Base-by-base conservation (phyloP, 2,797 vertebrate genomes). In the Leptatherina wallacei region DNA sequence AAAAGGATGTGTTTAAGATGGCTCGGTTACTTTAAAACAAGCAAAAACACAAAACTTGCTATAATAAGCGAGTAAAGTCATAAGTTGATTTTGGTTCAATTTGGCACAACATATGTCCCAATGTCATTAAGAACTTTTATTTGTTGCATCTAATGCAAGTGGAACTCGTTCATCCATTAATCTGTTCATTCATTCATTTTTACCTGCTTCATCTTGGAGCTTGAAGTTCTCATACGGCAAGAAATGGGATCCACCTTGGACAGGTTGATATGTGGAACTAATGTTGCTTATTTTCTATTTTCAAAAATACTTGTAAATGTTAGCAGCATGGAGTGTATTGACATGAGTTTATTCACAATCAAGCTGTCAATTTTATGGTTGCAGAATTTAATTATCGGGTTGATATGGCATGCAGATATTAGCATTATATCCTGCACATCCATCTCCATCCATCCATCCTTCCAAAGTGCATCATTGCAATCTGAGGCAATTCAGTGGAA, bases 391-490 rank as follows among this genome's bases (percentile, higher is more conserved):
- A 69, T 74, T 33, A 38, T 49, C 1, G 0, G 2, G 62, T 24
- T 9, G 27, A 40, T 36, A 63, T 65, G 16, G 20, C 11, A 57
- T 6, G 35, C 2, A 1, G 52, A 71, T 74, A 13, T 29, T 5
- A 27, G 24, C 62, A 33, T 66, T 35, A 70, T 24, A 69, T 62
- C 70, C 42, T 77, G 60, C 56, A 36, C 16, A 27, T 85, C 59
- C 61, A 32, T 75, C 56, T 61, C 64, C 57, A 65, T 72, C 63
- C 69, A 75, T 33, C 76, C 40, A 63, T 49, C 76, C 40, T 58
- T 42, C 44, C 47, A 78, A 42, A 71, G 61, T 42, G 54, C 40
- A 61, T 65, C 60, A 78, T 64, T 73, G 47, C 61, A 69, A 78
- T 75, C 59, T 82, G 47, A 60, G 30, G 13, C 40, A 27, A 38